A percentile compares a stretch with the other conserved stretches of the same genome.
Evolutionary conservation across 2,888 invertebrate genomes (phyloP).

Genomic region (Gasteruption jaculator): DNA sequence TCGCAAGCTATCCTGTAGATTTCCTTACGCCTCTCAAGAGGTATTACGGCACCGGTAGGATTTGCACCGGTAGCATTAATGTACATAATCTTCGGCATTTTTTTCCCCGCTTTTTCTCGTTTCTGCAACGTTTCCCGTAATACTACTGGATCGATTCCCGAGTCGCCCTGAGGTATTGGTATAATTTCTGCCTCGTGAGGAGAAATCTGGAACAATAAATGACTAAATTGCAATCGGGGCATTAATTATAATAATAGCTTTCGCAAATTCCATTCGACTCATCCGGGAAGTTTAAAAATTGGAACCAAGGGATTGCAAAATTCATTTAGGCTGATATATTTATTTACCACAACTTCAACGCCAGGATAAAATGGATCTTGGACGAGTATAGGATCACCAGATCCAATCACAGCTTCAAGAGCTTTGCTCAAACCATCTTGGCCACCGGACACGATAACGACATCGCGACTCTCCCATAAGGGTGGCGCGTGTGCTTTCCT

Average conservation of each 20-base stretch:
- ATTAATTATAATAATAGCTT: not conserved
- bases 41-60: conserved; percentile 69
- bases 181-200: conserved; percentile 65
- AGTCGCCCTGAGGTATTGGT: conserved; percentile 65
- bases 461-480: conserved; percentile 57
- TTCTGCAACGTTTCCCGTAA: conserved; percentile 59
- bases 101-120: conserved; percentile 47
- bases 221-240: not conserved
- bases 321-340: conserved; percentile 2
- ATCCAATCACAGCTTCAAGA: conserved; percentile 66
- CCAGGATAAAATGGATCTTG: conserved; percentile 72
- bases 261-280: not conserved
- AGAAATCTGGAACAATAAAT: conserved; percentile 57
- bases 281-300: not conserved
- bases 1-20: conserved; percentile 72
- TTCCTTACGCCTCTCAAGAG: conserved; percentile 62
- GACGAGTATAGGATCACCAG: conserved; percentile 67
- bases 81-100: conserved; percentile 71
- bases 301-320: not conserved
- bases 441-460: conserved; percentile 69
- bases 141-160: conserved; percentile 63
- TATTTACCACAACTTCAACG: conserved; percentile 62
- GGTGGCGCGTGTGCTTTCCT: conserved; percentile 64
- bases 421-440: conserved; percentile 76
- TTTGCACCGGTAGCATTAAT: conserved; percentile 74